phyloP scores from a whole-genome alignment of 1,140 invertebrate genomes.

The Sycobia sp. region DNA sequence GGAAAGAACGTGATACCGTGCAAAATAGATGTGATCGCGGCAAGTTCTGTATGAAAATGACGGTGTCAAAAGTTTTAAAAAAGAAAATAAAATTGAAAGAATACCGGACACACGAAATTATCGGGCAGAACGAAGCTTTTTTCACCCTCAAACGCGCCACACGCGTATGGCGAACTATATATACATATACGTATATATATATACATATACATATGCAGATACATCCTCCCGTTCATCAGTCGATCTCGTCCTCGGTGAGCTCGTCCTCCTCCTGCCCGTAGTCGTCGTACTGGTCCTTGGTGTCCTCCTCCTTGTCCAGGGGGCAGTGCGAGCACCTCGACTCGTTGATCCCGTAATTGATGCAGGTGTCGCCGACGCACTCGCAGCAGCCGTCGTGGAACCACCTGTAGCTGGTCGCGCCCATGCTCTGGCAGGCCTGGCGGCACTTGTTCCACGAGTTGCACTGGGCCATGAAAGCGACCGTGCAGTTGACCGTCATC shows the following conservation, averaged over 20 bases:
- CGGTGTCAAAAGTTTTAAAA: no score
- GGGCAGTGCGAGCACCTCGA: constrained; percentile 66
- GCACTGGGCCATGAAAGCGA: constrained; percentile 90
- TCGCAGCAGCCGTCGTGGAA: constrained; percentile 96
- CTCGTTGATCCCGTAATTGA: constrained; percentile 91
- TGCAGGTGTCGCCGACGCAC: constrained; percentile 86
- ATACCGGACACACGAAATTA: no score
- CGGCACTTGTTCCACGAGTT: constrained; percentile 88
- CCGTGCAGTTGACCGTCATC: constrained; percentile 85
- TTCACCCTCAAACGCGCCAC: not conserved
- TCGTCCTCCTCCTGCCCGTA: constrained; percentile 55
- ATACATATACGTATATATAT: no score
- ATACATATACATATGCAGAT: no score
- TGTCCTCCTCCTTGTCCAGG: constrained; percentile 42
- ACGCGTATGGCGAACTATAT: not conserved
- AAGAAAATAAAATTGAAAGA: no score
- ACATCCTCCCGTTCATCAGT: constrained; percentile 31
- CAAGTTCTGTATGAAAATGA: no score
- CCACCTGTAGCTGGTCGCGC: constrained; percentile 80
- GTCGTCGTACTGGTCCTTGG: constrained; percentile 54
- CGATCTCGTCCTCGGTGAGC: constrained; percentile 43
- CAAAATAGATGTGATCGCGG: no score
- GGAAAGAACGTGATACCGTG: no score
- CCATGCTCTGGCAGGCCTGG: constrained; percentile 78
- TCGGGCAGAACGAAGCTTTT: not conserved